Evolutionary conservation across 2,888 invertebrate species (phyloP), one percentile per base, ranked within the genome.

Genomic region (Poecilobothrus nobilitatus): DNA sequence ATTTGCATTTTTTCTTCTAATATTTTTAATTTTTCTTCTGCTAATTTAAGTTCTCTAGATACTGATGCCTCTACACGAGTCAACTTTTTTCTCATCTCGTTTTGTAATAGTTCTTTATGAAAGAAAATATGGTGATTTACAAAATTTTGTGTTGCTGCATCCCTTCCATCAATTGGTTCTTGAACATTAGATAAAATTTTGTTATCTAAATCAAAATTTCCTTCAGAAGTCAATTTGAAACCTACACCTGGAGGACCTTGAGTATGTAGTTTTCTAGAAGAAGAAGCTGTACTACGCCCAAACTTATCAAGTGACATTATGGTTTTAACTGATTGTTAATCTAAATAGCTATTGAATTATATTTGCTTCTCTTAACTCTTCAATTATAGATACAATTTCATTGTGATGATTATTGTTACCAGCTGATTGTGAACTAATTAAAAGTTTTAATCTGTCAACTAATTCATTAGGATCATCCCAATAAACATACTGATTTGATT

Each of bases 401-500:
- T 62, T 62, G n/a, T 62, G 18, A 62, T 62, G 62, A 62, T 20
- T 62, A 62, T 62, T 62, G n/a, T 62, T n/a, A 9, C 22, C 63
- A 22, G 63, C 63, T 22, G 22, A 18, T 22, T 63, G 63, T 63
- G 63, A 63, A 15, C 22, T 22, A 15, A 63, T 63, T 63, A 63
- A 12, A 21, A 79, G 70, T 68, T 72, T 68, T 64, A 79, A 69
- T 71, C 79, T 70, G 62, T 76, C 74, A 44, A 77, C 73, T 44
- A 78, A 69, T 71, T 78, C 77, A 72, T 77, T 76, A 1, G 74
- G 74, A 73, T 75, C 72, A 71, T 76, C 73, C 74, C 74, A 75
- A 71, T 76, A 75, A 63, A 71, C 69, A 71, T 75, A 75, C 5
- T 67, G 22, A 67, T 65, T 69, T 65, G 71, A 63, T 9, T 18